Base-by-base conservation (phyloP, 2,797 vertebrate species). In the Chiloscyllium punctatum region DNA sequence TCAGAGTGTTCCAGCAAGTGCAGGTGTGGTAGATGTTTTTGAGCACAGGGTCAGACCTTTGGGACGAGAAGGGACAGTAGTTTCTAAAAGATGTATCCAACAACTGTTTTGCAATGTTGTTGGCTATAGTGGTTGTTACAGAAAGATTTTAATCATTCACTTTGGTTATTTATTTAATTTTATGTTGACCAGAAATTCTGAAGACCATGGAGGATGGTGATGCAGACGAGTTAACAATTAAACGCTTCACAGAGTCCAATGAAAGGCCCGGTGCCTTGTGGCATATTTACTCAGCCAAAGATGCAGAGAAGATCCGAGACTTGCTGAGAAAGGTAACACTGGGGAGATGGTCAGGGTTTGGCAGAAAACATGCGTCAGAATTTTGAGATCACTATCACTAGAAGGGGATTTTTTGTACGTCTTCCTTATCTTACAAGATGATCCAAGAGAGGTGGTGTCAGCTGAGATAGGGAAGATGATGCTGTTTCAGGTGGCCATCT, bases 231-330 rank as follows among this genome's bases (percentile, higher is more conserved):
- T 79, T 98, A 96, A 98, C 98, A 87, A 97, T 98, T 96, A 98
- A 98, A 53, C 97, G 98, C 51, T 98, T 97, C 57, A 97, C 97
- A 30, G 98, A 98, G 95, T 97, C 97, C 62, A 96, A 97, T 77
- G 98, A 98, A 92, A 98, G 98, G 69, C 97, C 98, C 13, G 98
- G 98, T 82, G 98, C 98, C 95, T 97, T 98, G 92, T 98, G 98
- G 98, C 98, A 98, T 94, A 98, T 98, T 90, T 98, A 97, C 33
- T 97, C 98, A 96, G 98, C 98, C 30, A 98, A 98, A 95, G 98
- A 98, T 57, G 98, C 98, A 0, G 98, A 98, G 96, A 98, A 98
- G 96, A 98, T 98, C 96, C 96, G 98, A 68, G 97, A 98, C 94
- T 98, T 98, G 96, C 97, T 98, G 88, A 98, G 98, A 96, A 98